Base-by-base conservation (phyloP, 2,888 invertebrate genomes). In the Halocaridina rubra region DNA sequence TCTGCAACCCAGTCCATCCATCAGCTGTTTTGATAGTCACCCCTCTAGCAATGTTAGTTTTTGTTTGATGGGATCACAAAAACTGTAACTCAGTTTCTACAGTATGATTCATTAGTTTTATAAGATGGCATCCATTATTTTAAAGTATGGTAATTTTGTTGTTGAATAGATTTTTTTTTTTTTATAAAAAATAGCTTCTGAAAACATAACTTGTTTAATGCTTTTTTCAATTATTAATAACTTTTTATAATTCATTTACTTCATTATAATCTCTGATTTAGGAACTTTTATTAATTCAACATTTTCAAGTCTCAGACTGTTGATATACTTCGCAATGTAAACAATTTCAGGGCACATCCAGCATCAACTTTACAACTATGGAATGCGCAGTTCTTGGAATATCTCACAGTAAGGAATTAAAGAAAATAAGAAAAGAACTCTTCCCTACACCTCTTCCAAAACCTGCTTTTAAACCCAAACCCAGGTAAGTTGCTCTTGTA, bases 381-480 rank as follows among this genome's bases (percentile, higher is more conserved):
- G 87, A 87, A 71, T 87, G 87, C 39, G 87, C 87, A n/a, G 79
- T 87, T 2, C 53, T 81, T 22, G 87, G 87, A 8, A 61, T 81
- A n/a, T 27, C 85, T 7, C 81, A 81, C 33, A 76, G 77, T 32
- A 79, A 79, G 22, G 67, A 86, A 24, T 22, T 86, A 27, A 78
- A 72, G 64, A 33, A n/a, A 10, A 30, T 79, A n/a, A 32, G 86
- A 7, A 79, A 33, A 32, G 67, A 86, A 61, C 67, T 86, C 0
- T 82, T 82, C 75, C 72, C 74, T 13, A 69, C 69, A 8, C 39
- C 67, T 10, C 78, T 69, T 5, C 86, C 86, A 32, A 86, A 79
- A 33, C 69, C 81, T 4, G 1, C 78, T 22, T 75, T 46, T 67
- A 69, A 71, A 33, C 61, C 77, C 29, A 53, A 81, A 61, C 81